A percentile compares a stretch with the other conserved stretches of the same genome.
Conservation (phyloP, 2,797 vertebrate genomes). For the Argentina silus region DNA sequence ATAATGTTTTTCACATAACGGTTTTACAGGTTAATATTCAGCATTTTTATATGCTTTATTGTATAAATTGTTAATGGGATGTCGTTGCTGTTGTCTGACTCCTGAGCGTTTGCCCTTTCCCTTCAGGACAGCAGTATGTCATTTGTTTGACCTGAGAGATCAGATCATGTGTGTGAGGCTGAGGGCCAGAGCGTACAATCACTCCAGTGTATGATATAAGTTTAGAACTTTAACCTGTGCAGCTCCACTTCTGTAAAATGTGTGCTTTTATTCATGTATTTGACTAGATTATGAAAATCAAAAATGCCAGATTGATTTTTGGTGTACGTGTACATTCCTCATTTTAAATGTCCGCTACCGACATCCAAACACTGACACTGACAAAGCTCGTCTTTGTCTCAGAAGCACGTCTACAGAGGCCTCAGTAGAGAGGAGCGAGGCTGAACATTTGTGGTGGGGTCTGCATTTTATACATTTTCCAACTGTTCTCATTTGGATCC, state of each 20-base stretch:
- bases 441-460: conserved; percentile 53
- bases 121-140: conserved; percentile 9
- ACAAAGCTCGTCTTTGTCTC: conserved; percentile 66
- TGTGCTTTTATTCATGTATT: conserved; percentile 5
- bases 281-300: background rate
- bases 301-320: background rate
- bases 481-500: conserved; percentile 60
- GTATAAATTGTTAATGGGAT: background rate
- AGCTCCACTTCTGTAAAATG: background rate
- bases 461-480: conserved; percentile 49
- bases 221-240: background rate
- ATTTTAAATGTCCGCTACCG: background rate
- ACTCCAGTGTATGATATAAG: conserved; percentile 17
- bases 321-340: background rate
- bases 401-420: conserved; percentile 38
- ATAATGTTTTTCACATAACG: background rate
- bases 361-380: conserved; percentile 7
- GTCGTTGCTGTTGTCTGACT: conserved; percentile 10
- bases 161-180: conserved; percentile 29
- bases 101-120: conserved; percentile 29
- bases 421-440: background rate
- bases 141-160: conserved; percentile 28
- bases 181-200: conserved; percentile 20
- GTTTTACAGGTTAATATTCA: background rate
- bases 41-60: conserved; percentile 23